phyloP scores from a whole-genome alignment of 2,888 invertebrate genomes.

The Chymomyza amoena region DNA sequence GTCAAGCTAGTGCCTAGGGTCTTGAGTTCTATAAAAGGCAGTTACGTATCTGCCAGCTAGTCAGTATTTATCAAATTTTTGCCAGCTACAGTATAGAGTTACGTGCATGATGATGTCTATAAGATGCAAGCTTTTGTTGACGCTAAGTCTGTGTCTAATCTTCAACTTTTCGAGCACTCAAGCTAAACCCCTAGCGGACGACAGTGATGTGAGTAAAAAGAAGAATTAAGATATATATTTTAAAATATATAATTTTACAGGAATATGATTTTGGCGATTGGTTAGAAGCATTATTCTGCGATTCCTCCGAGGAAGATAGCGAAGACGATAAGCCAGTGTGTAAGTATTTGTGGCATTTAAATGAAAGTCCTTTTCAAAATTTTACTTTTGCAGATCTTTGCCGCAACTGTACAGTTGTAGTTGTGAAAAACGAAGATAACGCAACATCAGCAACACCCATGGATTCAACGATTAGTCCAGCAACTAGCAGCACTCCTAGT shows the following conservation, averaged over 20 bases:
- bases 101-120: conserved; percentile 45
- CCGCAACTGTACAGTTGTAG: conserved; percentile 62
- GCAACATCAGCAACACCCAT: conserved; percentile 7
- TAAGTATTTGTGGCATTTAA: background rate
- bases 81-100: background rate
- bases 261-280: conserved; percentile 18
- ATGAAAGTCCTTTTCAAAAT: background rate
- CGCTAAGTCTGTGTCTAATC: conserved; percentile 29
- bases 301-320: conserved; percentile 34
- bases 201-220: conserved; percentile 24
- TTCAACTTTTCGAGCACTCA: conserved; percentile 10
- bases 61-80: conserved; percentile 30
- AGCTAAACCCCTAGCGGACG: conserved; percentile 20
- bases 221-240: too few relatives aligned
- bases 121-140: conserved; percentile 29
- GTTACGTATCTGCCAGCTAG: background rate
- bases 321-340: conserved; percentile 17
- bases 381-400: conserved; percentile 55
- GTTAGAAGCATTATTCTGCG: conserved; percentile 33
- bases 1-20: conserved; percentile 5
- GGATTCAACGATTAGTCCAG: conserved; percentile 18
- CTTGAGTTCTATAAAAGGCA: conserved; percentile 43
- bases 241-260: background rate
- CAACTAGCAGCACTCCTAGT: conserved; percentile 18
- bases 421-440: conserved; percentile 27